Conservation (phyloP, 92 coral and sea anemone species). For the Pocillopora grandis region DNA sequence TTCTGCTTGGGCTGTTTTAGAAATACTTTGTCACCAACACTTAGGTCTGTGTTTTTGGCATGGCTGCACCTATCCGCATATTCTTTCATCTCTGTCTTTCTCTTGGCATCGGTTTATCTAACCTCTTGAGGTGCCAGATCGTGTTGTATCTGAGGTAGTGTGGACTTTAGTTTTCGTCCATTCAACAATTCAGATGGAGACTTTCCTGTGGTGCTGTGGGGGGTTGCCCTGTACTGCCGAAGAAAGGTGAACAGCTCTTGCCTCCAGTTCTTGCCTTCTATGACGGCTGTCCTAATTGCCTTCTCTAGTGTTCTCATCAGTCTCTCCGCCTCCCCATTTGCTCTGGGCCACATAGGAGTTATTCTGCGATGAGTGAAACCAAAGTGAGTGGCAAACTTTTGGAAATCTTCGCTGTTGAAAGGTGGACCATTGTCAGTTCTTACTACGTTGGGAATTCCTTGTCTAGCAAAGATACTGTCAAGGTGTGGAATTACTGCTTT, state of each 20-base stretch:
- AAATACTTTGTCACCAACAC: conserved; percentile 52
- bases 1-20: conserved; percentile 38
- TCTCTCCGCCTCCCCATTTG: conserved; percentile 56
- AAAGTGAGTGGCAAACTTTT: conserved; percentile 19
- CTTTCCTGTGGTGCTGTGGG: conserved; percentile 43
- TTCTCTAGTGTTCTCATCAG: conserved; percentile 42
- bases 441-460: conserved; percentile 40
- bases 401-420: conserved; percentile 40
- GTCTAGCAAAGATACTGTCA: conserved; percentile 41
- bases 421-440: conserved; percentile 63
- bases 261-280: conserved; percentile 47
- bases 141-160: conserved; percentile 16
- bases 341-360: conserved; percentile 60
- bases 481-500: conserved; percentile 31
- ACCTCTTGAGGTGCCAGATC: conserved; percentile 2
- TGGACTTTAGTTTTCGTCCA: conserved; percentile 40
- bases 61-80: conserved; percentile 38
- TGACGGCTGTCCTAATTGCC: conserved; percentile 41
- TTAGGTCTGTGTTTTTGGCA: conserved; percentile 26
- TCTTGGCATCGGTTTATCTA: conserved; percentile 18
- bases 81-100: conserved; percentile 38
- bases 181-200: conserved; percentile 40
- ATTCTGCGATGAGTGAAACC: conserved; percentile 48
- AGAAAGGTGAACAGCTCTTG: conserved; percentile 52
- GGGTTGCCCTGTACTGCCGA: conserved; percentile 53